Evolutionary conservation across 2,113 vertebrate species (phyloP).

Genomic region (Elephas maximus): DNA sequence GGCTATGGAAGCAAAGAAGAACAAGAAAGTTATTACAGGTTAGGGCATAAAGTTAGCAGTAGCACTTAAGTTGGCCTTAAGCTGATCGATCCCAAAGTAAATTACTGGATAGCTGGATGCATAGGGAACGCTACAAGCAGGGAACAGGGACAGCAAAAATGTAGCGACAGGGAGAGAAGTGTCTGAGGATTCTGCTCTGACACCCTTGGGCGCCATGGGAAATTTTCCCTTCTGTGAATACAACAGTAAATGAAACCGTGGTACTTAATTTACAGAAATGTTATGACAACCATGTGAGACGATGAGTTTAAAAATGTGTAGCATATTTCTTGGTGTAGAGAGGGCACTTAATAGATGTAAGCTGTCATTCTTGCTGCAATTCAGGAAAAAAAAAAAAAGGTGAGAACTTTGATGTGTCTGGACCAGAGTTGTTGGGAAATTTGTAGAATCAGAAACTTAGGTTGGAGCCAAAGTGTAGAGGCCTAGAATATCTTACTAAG

Average conservation of each 20-base stretch:
- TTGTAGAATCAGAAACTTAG: not conserved
- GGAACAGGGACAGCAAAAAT: not conserved
- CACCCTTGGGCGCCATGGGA: not conserved
- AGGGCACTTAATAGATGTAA: not conserved
- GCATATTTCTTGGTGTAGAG: not conserved
- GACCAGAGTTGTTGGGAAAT: not conserved
- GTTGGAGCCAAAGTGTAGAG: not conserved
- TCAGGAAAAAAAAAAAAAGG: not conserved
- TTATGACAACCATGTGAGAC: not conserved
- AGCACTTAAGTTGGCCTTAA: not conserved
- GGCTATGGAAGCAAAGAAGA: not conserved
- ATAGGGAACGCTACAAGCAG: not conserved
- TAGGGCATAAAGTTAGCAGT: not conserved
- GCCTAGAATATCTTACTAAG: not conserved
- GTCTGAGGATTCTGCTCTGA: not conserved
- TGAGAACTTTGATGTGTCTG: not conserved
- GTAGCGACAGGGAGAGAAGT: not conserved
- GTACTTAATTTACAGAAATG: not conserved
- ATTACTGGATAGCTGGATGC: not conserved
- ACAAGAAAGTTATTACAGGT: not conserved
- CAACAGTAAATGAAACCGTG: not conserved
- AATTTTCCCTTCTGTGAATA: not conserved
- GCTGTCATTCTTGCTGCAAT: not conserved
- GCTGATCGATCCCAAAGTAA: not conserved
- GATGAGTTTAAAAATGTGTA: not conserved